Evolutionary conservation across 2,888 invertebrate species (phyloP), one percentile per base, ranked within the genome.

Genomic region (Drosophila meridiana): DNA sequence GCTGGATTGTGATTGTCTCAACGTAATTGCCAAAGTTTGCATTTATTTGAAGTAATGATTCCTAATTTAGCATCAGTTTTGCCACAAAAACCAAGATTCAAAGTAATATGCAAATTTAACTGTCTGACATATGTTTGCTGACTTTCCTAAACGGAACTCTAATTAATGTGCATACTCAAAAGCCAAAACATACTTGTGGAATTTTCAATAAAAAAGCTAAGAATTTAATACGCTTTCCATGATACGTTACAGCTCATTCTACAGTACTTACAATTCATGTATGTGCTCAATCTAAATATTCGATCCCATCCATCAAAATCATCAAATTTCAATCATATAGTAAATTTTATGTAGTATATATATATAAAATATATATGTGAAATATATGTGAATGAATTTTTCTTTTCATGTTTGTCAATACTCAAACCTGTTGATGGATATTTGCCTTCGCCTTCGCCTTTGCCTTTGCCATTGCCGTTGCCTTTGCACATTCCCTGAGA

Each of bases 261-360:
- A 28, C 43, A 56, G 66, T 47, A 61, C 45, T 59, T 62, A 38
- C 66, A 67, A 50, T 59, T 62, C 55, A 73, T 73, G 55, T 63
- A 73, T 73, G 59, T 63, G 50, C 43, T 55, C 73, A 61, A 58
- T 57, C 38, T 43, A 76, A 80, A 80, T 65, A 55, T 66, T 56
- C 36, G n/a, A 65, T 26, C 20, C 59, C 53, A 80, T 80, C 64
- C 72, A 45, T 66, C 73, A 76, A 75, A 79, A 73, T 63, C 70
- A 80, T 80, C 86, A 80, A 83, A 80, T 86, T 86, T 83, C 81
- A 74, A 83, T 86, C 81, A 80, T 77, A 80, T 66, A 68, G 69
- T 70, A 72, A 78, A 72, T 67, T 82, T 83, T 73, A 80, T 80
- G 70, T 84, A 60, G 43, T 62, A 45, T 40, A 6, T 14, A 6